Conservation (phyloP, 2,888 invertebrate species). For the Stegana nigrithorax region DNA sequence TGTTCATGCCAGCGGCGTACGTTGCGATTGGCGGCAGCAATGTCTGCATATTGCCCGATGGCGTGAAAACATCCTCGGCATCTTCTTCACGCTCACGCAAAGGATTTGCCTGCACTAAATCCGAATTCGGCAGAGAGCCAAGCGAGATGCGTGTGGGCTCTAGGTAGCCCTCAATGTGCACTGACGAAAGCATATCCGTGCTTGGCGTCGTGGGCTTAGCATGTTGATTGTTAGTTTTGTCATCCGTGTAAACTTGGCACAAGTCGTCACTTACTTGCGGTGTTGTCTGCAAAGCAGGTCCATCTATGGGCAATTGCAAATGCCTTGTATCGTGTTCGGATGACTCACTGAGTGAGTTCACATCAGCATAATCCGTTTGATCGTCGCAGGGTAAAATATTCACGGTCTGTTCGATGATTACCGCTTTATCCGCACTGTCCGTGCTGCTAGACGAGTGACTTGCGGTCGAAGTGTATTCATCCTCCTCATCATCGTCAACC, state of each 20-base stretch:
- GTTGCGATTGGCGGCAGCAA: constrained; percentile 46
- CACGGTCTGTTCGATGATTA: constrained; percentile 49
- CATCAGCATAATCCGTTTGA: constrained; percentile 45
- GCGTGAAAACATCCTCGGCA: constrained; percentile 85
- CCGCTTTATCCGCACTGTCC: constrained; percentile 49
- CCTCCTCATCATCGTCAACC: constrained; percentile 72
- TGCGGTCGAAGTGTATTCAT: background rate
- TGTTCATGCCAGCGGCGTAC: constrained; percentile 31
- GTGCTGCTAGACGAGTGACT: too few relatives aligned
- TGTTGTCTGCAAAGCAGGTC: background rate
- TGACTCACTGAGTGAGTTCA: constrained; percentile 50
- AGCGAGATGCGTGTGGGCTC: constrained; percentile 87
- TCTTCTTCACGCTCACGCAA: constrained; percentile 79
- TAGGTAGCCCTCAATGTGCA: constrained; percentile 86
- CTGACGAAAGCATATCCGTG: constrained; percentile 82
- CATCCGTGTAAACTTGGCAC: too few relatives aligned
- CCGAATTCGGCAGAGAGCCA: constrained; percentile 81
- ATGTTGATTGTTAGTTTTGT: constrained; percentile 23
- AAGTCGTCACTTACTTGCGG: background rate
- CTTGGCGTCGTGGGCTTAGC: constrained; percentile 80
- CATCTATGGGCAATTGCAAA: background rate
- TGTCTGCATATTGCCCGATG: constrained; percentile 70
- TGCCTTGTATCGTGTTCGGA: background rate
- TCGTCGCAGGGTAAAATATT: constrained; percentile 46
- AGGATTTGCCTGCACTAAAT: constrained; percentile 73